Percentiles rank a stretch among this genome's conserved stretches.
phyloP scores from a whole-genome alignment of 2,888 invertebrate species.

The Scelioninae gen. 1 region DNA sequence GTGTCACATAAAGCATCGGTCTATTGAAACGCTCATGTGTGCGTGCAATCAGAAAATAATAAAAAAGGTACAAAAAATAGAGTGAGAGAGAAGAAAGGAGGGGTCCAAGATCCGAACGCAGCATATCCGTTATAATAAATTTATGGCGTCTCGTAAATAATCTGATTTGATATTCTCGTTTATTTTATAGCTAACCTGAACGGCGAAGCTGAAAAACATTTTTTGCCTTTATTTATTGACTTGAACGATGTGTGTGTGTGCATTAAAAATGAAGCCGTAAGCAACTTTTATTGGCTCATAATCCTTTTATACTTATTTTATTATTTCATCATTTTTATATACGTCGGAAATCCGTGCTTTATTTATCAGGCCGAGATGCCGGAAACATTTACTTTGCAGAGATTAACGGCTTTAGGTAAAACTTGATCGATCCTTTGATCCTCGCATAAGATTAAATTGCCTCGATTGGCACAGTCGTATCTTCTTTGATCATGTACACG shows the following conservation, averaged over 20 bases:
- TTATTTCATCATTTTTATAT: conserved; percentile 44
- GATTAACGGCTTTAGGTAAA: conserved; percentile 42
- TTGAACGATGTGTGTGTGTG: conserved; percentile 29
- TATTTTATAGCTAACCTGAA: conserved; percentile 59
- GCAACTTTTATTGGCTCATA: conserved; percentile 52
- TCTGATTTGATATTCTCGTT: conserved; percentile 60
- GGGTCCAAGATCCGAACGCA: conserved; percentile 45
- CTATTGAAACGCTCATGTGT: conserved; percentile 77
- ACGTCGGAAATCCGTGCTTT: conserved; percentile 12
- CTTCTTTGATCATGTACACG: conserved; percentile 67
- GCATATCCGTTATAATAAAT: conserved; percentile 57
- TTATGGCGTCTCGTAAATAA: conserved; percentile 66
- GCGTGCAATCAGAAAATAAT: conserved; percentile 80
- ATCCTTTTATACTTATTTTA: conserved; percentile 44
- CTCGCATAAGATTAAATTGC: conserved; percentile 56
- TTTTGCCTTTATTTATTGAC: conserved; percentile 55
- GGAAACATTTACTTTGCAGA: conserved; percentile 39
- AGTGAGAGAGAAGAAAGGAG: conserved; percentile 30
- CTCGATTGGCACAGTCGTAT: conserved; percentile 40
- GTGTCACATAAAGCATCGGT: conserved; percentile 80
- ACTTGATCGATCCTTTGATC: conserved; percentile 62
- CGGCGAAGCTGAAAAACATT: conserved; percentile 31
- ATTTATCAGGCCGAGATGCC: conserved; percentile 14
- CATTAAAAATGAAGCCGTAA: conserved; percentile 45
- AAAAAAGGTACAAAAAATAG: conserved; percentile 72